Conservation (phyloP, 2,888 invertebrate species). For the Watsonalla binaria region DNA sequence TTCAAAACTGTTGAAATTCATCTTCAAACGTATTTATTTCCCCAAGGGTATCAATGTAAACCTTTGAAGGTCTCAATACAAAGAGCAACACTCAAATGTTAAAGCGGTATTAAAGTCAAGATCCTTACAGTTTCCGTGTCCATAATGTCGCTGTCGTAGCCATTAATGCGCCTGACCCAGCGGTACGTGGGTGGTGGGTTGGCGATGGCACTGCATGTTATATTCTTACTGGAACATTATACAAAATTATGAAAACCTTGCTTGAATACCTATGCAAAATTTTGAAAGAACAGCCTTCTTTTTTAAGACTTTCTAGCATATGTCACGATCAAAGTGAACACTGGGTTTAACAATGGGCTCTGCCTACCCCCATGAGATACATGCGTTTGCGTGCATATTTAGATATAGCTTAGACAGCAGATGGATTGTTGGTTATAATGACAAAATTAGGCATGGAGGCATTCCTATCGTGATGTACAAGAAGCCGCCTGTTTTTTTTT, state of each 20-base stretch:
- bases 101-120: not conserved
- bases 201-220: conserved; percentile 60
- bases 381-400: no score
- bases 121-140: conserved; percentile 50
- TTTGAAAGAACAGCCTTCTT: no score
- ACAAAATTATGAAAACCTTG: not conserved
- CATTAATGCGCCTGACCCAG: conserved; percentile 45
- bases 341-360: no score
- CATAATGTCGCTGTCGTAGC: conserved; percentile 39
- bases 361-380: no score
- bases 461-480: no score
- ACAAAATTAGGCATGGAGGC: no score
- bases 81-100: not conserved
- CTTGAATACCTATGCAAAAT: not conserved
- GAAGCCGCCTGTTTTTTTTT: no score
- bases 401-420: no score
- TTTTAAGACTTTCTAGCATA: no score
- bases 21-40: not conserved
- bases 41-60: not conserved
- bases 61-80: not conserved
- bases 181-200: conserved; percentile 54
- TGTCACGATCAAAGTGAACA: no score
- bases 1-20: no score
- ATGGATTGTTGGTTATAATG: no score
- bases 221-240: conserved; percentile 54